These are phyloP conservation scores for Drosophila austrosaltans DNA, from an alignment of 2,888 invertebrate species.

Conservation along the genomic window DNA sequence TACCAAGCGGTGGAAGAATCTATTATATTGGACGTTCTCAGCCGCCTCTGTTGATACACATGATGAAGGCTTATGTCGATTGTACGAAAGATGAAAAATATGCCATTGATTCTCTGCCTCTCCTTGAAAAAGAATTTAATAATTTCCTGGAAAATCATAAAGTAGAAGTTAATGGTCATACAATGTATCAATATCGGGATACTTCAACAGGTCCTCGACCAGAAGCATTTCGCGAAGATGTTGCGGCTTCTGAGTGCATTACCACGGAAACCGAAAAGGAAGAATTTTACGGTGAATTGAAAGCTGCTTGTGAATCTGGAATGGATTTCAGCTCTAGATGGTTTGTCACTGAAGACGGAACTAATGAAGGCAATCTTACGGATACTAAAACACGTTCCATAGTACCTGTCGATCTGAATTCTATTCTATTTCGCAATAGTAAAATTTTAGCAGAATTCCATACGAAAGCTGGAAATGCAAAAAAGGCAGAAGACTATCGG, in stretches of 20 bases:
- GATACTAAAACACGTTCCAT: constrained; percentile 91
- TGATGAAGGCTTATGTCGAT: constrained; percentile 91
- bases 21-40: constrained; percentile 94
- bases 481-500: constrained; percentile 86
- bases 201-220: constrained; percentile 92
- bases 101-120: constrained; percentile 86
- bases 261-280: constrained; percentile 85
- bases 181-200: constrained; percentile 90
- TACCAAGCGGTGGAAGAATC: constrained; percentile 95
- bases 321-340: constrained; percentile 98
- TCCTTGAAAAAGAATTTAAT: constrained; percentile 90
- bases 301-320: constrained; percentile 96
- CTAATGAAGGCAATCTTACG: constrained; percentile 88
- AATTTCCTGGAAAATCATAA: constrained; percentile 93
- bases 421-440: constrained; percentile 93
- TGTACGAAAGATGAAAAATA: constrained; percentile 88
- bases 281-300: constrained; percentile 90
- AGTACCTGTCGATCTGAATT: constrained; percentile 95
- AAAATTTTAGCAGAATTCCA: constrained; percentile 89
- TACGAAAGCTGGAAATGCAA: constrained; percentile 85
- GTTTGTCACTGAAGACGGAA: constrained; percentile 88
- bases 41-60: constrained; percentile 91
- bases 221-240: constrained; percentile 93
- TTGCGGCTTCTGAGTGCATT: constrained; percentile 85
- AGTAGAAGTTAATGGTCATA: constrained; percentile 86